phyloP scores from a whole-genome alignment of 1,140 invertebrate genomes.

The Pristionchus pacificus region DNA sequence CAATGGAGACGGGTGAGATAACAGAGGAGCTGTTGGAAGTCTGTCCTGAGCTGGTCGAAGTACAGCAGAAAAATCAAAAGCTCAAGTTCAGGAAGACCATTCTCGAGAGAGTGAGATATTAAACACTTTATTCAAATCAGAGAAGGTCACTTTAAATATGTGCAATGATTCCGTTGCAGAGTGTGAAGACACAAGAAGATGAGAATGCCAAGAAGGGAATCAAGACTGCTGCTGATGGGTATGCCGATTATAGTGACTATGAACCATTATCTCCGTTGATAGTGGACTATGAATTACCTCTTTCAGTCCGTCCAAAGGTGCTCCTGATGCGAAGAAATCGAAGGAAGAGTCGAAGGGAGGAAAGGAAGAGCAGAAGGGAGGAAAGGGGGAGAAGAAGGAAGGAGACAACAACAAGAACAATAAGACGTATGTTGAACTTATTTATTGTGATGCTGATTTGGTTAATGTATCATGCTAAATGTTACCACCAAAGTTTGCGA shows the following conservation, averaged over 20 bases:
- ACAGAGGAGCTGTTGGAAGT: conserved; percentile 35
- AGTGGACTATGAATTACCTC: too few species aligned
- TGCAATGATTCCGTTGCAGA: conserved; percentile 5
- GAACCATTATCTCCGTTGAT: too few species aligned
- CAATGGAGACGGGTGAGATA: conserved; percentile 30
- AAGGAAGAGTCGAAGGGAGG: conserved; percentile 22
- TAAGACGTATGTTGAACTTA: neutral
- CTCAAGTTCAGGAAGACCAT: conserved; percentile 33
- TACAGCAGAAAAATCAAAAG: conserved; percentile 29
- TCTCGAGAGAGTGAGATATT: conserved; percentile 30
- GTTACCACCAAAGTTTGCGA: too few species aligned
- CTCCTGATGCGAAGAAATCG: conserved; percentile 11
- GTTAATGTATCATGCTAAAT: too few species aligned
- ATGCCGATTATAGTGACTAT: too few species aligned
- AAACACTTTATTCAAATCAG: neutral
- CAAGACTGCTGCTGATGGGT: neutral
- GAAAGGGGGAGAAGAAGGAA: conserved; percentile 25
- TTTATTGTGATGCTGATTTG: neutral
- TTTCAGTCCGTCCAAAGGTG: too few species aligned
- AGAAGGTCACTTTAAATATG: neutral
- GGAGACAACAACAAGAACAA: neutral
- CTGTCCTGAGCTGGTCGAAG: conserved; percentile 27
- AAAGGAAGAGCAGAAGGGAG: conserved; percentile 22
- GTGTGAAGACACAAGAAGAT: conserved; percentile 7
- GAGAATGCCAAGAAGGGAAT: conserved; percentile 22